Evolutionary conservation across 2,797 vertebrate genomes (phyloP), one percentile per base, ranked within the genome.

Genomic region (Cacajao melanocephalus): DNA sequence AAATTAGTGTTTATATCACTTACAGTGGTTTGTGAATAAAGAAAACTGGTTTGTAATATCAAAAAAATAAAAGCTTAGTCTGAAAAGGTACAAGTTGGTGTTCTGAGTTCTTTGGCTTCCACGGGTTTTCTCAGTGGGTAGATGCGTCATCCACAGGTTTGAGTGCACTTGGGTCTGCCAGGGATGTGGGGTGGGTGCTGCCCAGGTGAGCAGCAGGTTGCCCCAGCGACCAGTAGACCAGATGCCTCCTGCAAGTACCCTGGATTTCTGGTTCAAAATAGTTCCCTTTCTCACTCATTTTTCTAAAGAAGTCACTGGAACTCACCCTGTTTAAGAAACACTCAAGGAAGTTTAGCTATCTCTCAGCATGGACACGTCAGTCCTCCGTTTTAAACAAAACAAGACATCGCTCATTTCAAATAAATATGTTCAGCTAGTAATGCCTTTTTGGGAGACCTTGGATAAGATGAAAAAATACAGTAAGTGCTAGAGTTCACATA

Each of bases 1-100:
- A 99, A 99, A 99, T 99, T 99, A 99, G 99, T 99, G 99, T 99
- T 99, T 99, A 98, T 99, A 99, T 99, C 99, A 99, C 99, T 98
- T 98, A 98, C 98, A 98, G 98, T 99, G 99, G 99, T 99, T 99
- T 99, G 99, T 99, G 99, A 99, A 99, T 99, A 99, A 99, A 98
- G 98, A 99, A 98, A 98, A 99, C 98, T 99, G 99, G 99, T 99
- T 99, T 99, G 99, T 99, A 99, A 99, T 99, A 99, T 99, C 98
- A 99, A 99, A 98, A 99, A 98, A 99, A 99, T 99, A 99, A 99
- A 99, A 99, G 98, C 98, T 99, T 99, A 99, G 99, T 99, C 99
- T 99, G 98, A 99, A 99, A 99, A 98, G 98, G 98, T 99, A 98
- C 93, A 48, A 70, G 4, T 95, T 92, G 94, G 97, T 98, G 97